Evolutionary conservation across 2,113 vertebrate species (phyloP), one percentile per base, ranked within the genome.

Genomic region (Brachyhypopomus occidentalis): DNA sequence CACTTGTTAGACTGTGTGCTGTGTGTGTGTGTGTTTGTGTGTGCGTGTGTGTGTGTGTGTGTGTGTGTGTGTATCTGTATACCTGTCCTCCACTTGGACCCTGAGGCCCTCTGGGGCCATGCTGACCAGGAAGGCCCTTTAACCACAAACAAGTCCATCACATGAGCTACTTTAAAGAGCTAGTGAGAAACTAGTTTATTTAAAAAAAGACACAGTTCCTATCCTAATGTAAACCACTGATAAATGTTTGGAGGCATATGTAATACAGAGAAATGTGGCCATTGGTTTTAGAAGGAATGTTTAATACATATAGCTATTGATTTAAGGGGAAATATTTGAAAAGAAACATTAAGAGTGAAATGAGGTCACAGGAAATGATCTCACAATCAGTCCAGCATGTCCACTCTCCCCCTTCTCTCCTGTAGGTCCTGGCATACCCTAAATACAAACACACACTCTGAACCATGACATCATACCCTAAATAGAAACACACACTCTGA

Each of bases 71-170:
- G 17, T 66, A 77, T 9, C 2, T 30, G 30, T 74, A 66, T 77
- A 92, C 93, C 90, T 90, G 89, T 67, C 97, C 97, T 0, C 97
- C 97, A 0, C 95, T 74, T 25, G 96, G 94, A 22, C 97, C 97
- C 75, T 97, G 96, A 0, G 97, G 91, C 6, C 97, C 97, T 69
- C 73, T 75, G 0, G 93, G 91, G 16, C 93, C 93, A 76, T 90
- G 88, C 75, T 93, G 93, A 36, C 93, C 93, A 58, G 92, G 93
- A 34, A 90, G 92, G 78, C 93, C 93, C 93, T 94, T 66, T 38
- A 75, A 81, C 5, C 19, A 74, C 20, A 81, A 62, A 80, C 17
- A 66, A 2, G 20, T 1, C n/a, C 20, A 77, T 19, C 2, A 30
- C 20, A 48, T 58, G 34, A 23, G 4, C 20, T 60, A n/a, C 20